Evolutionary conservation across 2,888 invertebrate genomes (phyloP).

Genomic region (Coelinius sp.): DNA sequence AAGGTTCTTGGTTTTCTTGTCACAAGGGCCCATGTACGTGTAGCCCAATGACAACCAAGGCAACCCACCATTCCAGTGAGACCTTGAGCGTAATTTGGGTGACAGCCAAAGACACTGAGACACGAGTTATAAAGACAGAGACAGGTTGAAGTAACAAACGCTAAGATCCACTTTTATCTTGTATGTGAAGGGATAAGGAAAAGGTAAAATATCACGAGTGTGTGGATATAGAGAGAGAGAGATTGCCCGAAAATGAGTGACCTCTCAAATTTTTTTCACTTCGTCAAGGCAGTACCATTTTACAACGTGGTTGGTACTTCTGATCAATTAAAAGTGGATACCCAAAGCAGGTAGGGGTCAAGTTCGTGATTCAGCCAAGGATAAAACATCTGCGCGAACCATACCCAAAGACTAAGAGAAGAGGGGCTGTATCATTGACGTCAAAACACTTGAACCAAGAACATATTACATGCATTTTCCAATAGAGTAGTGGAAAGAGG

Average conservation of each 20-base stretch:
- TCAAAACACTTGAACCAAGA: conserved; percentile 23
- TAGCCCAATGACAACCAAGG: conserved; percentile 23
- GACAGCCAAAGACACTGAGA: conserved; percentile 40
- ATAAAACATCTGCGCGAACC: conserved; percentile 25
- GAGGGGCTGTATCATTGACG: conserved; percentile 25
- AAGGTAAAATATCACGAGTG: neutral
- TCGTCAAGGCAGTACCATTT: conserved; percentile 10
- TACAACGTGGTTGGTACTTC: conserved; percentile 1
- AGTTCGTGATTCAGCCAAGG: conserved; percentile 30
- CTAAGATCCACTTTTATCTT: neutral
- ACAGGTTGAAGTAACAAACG: conserved; percentile 12
- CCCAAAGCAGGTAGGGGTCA: conserved; percentile 29
- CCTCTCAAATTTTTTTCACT: conserved; percentile 17
- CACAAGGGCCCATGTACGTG: conserved; percentile 23
- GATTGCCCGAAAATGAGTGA: conserved; percentile 30
- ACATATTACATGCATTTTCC: conserved; percentile 26
- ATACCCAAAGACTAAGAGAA: neutral
- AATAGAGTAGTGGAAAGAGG: neutral
- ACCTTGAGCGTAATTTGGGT: conserved; percentile 43
- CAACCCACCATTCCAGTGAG: conserved; percentile 12
- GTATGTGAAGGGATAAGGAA: neutral
- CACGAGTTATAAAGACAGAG: conserved; percentile 30
- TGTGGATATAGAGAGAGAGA: neutral
- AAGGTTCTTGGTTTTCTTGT: conserved; percentile 21
- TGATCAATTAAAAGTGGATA: conserved; percentile 35